phyloP scores from a whole-genome alignment of 1,140 invertebrate genomes.

The Propsilocerus akamusi region DNA sequence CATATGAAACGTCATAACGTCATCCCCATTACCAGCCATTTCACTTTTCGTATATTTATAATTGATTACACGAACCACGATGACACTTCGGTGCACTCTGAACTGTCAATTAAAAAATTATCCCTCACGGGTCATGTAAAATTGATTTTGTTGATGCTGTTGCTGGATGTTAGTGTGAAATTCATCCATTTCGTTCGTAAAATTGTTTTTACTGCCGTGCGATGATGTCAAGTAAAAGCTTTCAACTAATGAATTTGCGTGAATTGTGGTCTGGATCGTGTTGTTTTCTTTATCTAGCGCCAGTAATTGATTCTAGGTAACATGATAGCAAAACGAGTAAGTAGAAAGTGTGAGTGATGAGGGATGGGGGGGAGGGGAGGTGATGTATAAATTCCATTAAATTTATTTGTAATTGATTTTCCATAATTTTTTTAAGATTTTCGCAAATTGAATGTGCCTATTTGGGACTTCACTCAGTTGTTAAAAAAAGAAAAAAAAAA shows the following conservation, averaged over 20 bases:
- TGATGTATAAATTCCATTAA: no score
- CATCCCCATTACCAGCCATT: neutral
- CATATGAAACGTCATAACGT: neutral
- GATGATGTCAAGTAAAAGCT: neutral
- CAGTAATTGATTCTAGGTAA: neutral
- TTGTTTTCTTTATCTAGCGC: neutral
- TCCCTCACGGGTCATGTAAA: neutral
- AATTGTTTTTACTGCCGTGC: neutral
- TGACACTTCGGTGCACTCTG: neutral
- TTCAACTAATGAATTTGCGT: neutral
- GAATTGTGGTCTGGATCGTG: neutral
- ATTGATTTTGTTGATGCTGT: neutral
- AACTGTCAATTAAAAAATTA: neutral
- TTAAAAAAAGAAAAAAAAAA: no score
- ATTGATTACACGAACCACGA: neutral
- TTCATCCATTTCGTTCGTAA: neutral
- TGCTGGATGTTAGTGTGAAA: neutral
- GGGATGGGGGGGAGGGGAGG: no score
- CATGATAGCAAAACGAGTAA: no score
- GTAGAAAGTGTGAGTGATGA: no score
- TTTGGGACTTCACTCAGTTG: slow-evolving; percentile 25
- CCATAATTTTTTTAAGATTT: no score
- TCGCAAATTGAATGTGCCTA: no score
- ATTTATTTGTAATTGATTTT: no score
- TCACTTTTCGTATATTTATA: neutral